Base-by-base conservation (phyloP, 2,888 invertebrate genomes). In the Opisthograptis luteolata region DNA sequence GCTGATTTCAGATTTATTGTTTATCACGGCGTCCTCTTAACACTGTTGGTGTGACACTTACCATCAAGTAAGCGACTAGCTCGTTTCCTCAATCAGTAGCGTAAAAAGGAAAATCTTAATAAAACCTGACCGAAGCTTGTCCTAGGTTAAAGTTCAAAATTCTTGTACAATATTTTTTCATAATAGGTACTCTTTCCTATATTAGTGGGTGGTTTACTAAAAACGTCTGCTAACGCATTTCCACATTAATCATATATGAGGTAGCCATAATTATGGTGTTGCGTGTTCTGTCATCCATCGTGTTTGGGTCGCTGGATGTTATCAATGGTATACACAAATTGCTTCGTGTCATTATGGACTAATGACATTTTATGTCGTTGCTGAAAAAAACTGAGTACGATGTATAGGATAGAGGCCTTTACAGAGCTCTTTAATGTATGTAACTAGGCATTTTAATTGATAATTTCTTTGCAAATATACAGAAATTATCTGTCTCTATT, bases 201-300 rank as follows among this genome's bases (percentile, higher is more conserved):
- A 64, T 63, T 40, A 44, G 44, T 50, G 37, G 37, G 40, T 60
- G 30, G 47, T 42, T 31, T 58, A 50, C 54, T 55, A 54, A 45
- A 59, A 58, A 61, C 55, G 53, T 60, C 40, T 50, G 50, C 53
- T 44, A 35, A 61, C 53, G 56, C 58, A 57, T 56, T 60, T 56
- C 41, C 36, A 51, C 58, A 65, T 66, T 55, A 73, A 76, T 81
- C 78, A 76, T 77, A 62, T 70, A 79, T 69, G 72, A 66, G 73
- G 69, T 67, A 66, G 66, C 68, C 75, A 62, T 84, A 84, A 85
- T 84, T 84, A 79, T 79, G 62, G 68, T 73, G 66, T 85, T 70
- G 85, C 84, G 85, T 84, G 84, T 73, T 73, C 73, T 79, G 77
- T 81, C 79, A 80, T 80, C 69, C 73, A 71, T 74, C 70, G 73